These are phyloP conservation scores for Beroe ovata DNA, from an alignment of 37 sponge, comb jelly and placozoan species.

Conservation along the genomic window DNA sequence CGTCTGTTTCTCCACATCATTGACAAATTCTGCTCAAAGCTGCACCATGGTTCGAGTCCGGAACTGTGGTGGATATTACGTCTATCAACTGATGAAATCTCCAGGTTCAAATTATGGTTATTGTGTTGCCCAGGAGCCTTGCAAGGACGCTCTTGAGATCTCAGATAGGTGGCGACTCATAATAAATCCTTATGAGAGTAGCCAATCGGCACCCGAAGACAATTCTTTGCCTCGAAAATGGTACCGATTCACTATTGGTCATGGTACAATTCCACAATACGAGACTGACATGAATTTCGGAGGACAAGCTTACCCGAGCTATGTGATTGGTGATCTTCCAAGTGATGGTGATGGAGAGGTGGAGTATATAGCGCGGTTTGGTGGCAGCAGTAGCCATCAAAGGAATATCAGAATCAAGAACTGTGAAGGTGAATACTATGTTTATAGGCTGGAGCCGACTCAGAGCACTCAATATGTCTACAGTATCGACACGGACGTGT, in stretches of 20 bases:
- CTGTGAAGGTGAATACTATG: constrained; percentile 35
- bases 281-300: constrained; percentile 36
- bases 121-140: constrained; percentile 51
- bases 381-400: neutral
- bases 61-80: constrained; percentile 34
- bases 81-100: constrained; percentile 8
- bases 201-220: constrained; percentile 25
- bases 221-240: neutral
- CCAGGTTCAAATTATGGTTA: neutral
- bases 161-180: constrained; percentile 38
- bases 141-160: neutral
- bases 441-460: constrained; percentile 32
- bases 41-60: neutral
- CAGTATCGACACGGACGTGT: constrained; percentile 63
- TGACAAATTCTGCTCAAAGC: constrained; percentile 8
- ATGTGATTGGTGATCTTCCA: constrained; percentile 13
- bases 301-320: constrained; percentile 15
- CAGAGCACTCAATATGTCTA: constrained; percentile 3
- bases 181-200: neutral
- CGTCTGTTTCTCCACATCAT: constrained; percentile 29
- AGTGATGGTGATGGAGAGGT: constrained; percentile 19
- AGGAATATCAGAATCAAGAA: constrained; percentile 14
- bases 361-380: constrained; percentile 10
- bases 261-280: constrained; percentile 13
- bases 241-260: constrained; percentile 30